Base-by-base conservation (phyloP, 1,140 invertebrate genomes). In the Halyomorpha halys region DNA sequence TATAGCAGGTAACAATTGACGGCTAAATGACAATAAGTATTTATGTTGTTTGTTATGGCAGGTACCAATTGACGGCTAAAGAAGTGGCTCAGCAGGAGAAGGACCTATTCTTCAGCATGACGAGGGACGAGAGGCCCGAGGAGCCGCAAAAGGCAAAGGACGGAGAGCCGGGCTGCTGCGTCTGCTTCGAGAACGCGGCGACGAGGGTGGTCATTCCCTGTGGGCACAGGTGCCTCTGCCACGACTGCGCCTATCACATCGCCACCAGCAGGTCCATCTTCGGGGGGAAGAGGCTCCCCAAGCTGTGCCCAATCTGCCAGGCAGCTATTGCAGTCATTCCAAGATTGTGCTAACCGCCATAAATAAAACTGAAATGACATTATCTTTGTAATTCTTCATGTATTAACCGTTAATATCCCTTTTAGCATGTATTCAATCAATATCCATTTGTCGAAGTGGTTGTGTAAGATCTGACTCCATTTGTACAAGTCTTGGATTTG, bases 281-380 rank as follows among this genome's bases (percentile, higher is more conserved):
- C 13, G 23, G n/a, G 8, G 61, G 61, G 5, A 23, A 14, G 15
- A 21, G 18, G 25, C 18, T 62, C 13, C 39, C 61, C 18, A 62
- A 62, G 45, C 21, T 19, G 13, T 62, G 61, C n/a, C 61, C 61
- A 5, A 45, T 62, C 14, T 62, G 61, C 61, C 61, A 62, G 45
- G 61, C 61, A 0, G 61, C 30, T 4, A 51, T 62, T 30, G 61
- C 39, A 0, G 39, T 62, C 27, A 47, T 62, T 2, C 44, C 61
- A 0, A 45, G 45, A 19, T 14, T 62, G 3, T 23, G 61, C 14
- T 60, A 56, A 15, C 6, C 23, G 2, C 23, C 19, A 18, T 1
- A 5, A 23, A 39, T 39, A 39, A 39, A 39, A 1, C 11, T 39
- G 11, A 6, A 3, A 39, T 39, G 34, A 13, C 53, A 9, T 19